Conservation (phyloP, 1,140 invertebrate species). For the Ptiloglossa arizonensis region DNA sequence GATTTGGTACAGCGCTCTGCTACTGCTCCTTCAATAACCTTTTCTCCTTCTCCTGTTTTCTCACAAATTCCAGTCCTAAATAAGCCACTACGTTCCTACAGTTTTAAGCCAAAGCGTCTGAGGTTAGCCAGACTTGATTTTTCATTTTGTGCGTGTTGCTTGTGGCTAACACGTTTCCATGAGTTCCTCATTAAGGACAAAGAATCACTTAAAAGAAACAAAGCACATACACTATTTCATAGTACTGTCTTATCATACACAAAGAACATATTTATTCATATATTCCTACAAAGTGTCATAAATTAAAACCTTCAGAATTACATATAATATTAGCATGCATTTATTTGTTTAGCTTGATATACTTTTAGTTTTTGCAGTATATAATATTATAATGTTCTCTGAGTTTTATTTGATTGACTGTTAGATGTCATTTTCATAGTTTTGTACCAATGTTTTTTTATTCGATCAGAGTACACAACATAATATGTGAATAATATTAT, state of each 20-base stretch:
- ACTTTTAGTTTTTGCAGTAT: background rate
- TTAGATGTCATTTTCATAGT: slow-evolving; percentile 1
- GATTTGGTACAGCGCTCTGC: slow-evolving; percentile 77
- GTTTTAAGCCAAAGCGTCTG: slow-evolving; percentile 80
- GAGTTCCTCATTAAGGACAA: slow-evolving; percentile 28
- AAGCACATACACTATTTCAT: slow-evolving; percentile 5
- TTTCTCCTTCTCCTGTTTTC: slow-evolving; percentile 67
- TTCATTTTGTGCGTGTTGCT: slow-evolving; percentile 70
- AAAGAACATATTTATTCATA: background rate
- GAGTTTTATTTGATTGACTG: background rate
- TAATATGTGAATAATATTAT: background rate
- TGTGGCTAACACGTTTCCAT: slow-evolving; percentile 64
- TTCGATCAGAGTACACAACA: background rate
- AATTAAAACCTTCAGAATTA: slow-evolving; percentile 3
- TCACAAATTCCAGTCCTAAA: slow-evolving; percentile 73
- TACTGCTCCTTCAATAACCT: slow-evolving; percentile 75
- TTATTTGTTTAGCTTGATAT: background rate
- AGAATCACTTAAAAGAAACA: slow-evolving; percentile 43
- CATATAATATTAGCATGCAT: slow-evolving; percentile 19
- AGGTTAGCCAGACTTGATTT: slow-evolving; percentile 78
- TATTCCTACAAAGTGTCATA: background rate
- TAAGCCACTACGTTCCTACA: slow-evolving; percentile 78
- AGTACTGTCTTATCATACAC: background rate
- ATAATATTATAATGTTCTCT: background rate
- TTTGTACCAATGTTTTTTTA: background rate